Evolutionary conservation across 2,113 vertebrate genomes (phyloP).

Genomic region (Callithrix jacchus): DNA sequence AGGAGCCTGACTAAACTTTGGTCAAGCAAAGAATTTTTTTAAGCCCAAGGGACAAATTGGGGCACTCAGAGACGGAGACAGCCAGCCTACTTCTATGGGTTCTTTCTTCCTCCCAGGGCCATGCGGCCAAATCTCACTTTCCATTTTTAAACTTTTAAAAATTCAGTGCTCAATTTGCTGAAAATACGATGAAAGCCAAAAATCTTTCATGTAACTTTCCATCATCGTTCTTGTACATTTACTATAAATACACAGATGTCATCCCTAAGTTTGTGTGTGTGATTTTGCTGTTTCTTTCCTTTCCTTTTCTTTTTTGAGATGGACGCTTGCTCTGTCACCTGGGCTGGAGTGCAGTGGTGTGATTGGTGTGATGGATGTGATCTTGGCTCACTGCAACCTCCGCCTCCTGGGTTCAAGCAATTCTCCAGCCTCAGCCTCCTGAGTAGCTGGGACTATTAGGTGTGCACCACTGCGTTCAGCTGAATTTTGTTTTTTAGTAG

Average conservation of each 20-base stretch:
- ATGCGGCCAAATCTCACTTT: neutral
- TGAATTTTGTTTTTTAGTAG: no score
- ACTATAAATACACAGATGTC: neutral
- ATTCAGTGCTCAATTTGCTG: neutral
- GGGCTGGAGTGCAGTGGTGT: no score
- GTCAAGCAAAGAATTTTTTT: neutral
- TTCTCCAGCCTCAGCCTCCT: no score
- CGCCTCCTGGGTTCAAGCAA: no score
- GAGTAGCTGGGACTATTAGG: no score
- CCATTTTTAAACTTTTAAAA: conserved; percentile 1
- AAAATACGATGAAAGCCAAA: neutral
- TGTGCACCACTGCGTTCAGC: no score
- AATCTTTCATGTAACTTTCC: neutral
- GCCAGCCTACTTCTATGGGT: neutral
- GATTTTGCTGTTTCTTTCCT: neutral
- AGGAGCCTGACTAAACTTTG: neutral
- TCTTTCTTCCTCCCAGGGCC: neutral
- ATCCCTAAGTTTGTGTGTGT: neutral
- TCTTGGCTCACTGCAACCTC: no score
- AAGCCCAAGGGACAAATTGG: neutral
- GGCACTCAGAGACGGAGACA: neutral
- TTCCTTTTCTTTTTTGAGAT: no score
- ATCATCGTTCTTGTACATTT: neutral
- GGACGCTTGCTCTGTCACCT: no score
- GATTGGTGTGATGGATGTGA: no score